phyloP scores from a whole-genome alignment of 2,888 invertebrate species.

The Anaspis maculata region DNA sequence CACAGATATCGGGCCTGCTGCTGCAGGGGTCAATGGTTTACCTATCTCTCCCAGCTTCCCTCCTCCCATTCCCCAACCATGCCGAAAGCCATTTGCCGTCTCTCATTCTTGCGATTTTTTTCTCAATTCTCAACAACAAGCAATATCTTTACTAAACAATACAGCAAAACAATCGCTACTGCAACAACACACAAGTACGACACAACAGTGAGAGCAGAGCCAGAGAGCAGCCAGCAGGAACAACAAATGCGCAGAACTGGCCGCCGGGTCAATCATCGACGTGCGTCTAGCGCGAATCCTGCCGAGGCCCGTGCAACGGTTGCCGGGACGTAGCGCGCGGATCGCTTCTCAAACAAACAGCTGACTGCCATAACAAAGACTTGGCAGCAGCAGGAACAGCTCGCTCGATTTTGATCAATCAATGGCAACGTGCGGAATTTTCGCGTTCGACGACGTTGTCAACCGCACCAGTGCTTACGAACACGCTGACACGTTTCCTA shows the following conservation, averaged over 20 bases:
- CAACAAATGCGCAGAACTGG: constrained; percentile 20
- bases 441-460: constrained; percentile 6
- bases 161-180: too few relatives aligned
- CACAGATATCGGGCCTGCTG: too few relatives aligned
- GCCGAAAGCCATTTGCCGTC: too few relatives aligned
- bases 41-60: too few relatives aligned
- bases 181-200: too few relatives aligned
- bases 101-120: too few relatives aligned
- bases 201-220: too few relatives aligned
- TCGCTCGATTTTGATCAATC: constrained; percentile 21
- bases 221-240: too few relatives aligned
- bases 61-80: too few relatives aligned
- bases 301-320: not conserved
- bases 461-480: not conserved
- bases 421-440: constrained; percentile 13
- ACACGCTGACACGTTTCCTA: not conserved
- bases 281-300: not conserved
- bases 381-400: constrained; percentile 15
- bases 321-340: constrained; percentile 24
- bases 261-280: constrained; percentile 2
- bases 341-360: constrained; percentile 33
- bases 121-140: too few relatives aligned
- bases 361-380: constrained; percentile 43
- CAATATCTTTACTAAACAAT: too few relatives aligned
- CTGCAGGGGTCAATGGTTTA: too few relatives aligned